A percentile compares a stretch with the other conserved stretches of the same genome.
These are phyloP conservation scores for Drosophila mettleri DNA, from an alignment of 2,888 invertebrate species.

Conservation along the genomic window DNA sequence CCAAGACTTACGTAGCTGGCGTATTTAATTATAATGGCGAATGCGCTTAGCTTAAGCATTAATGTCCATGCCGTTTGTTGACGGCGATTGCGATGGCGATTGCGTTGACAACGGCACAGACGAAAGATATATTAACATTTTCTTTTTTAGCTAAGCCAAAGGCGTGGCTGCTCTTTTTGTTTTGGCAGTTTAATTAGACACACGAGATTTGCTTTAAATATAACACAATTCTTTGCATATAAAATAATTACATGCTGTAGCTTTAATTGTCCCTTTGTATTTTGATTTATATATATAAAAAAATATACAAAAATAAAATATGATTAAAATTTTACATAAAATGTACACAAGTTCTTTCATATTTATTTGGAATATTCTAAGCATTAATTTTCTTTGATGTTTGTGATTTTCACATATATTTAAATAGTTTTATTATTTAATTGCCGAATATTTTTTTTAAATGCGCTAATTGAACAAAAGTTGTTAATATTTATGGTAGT, in stretches of 20 bases:
- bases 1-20: conserved; percentile 24
- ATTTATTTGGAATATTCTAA: neutral
- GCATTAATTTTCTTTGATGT: neutral
- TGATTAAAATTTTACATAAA: too few species aligned
- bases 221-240: conserved; percentile 25
- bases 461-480: neutral
- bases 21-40: conserved; percentile 74
- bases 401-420: neutral
- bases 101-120: conserved; percentile 27
- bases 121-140: conserved; percentile 16
- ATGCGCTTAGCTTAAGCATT: conserved; percentile 67
- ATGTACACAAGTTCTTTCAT: neutral
- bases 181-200: conserved; percentile 50
- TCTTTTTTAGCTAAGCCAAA: conserved; percentile 19
- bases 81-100: conserved; percentile 36
- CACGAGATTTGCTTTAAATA: conserved; percentile 26
- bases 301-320: neutral
- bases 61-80: conserved; percentile 69
- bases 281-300: too few species aligned
- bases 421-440: neutral
- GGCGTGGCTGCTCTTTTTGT: conserved; percentile 19
- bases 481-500: neutral
- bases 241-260: conserved; percentile 21
- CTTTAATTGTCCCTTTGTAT: too few species aligned
- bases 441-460: neutral